Conservation (phyloP, 2,797 vertebrate genomes). For the Notoglanidium macrostoma region DNA sequence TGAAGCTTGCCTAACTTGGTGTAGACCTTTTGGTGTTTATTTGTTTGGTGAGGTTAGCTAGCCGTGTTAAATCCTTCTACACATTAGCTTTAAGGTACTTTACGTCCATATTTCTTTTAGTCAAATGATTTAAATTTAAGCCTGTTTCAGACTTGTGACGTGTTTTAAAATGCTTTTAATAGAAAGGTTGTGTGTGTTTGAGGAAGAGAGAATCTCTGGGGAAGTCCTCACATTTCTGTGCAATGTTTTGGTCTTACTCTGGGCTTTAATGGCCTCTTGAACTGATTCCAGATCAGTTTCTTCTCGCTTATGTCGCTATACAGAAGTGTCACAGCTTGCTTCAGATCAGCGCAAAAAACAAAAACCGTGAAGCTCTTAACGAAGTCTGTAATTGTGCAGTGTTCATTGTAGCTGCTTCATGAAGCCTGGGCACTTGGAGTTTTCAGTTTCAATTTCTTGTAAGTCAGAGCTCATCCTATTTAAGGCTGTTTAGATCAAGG, state of each 20-base stretch:
- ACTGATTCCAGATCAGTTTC: not conserved
- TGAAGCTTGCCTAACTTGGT: not conserved
- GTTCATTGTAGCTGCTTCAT: not conserved
- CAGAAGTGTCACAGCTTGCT: not conserved
- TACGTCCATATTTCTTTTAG: too few species aligned
- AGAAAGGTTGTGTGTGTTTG: not conserved
- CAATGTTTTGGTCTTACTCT: not conserved
- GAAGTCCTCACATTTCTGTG: not conserved
- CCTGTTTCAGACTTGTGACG: not conserved
- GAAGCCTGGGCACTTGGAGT: conserved; percentile 44
- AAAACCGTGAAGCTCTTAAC: not conserved
- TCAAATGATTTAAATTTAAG: too few species aligned
- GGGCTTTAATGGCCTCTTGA: not conserved
- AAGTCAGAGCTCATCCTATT: conserved; percentile 48
- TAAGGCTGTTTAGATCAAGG: conserved; percentile 45
- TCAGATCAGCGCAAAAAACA: not conserved
- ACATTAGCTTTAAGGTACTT: not conserved
- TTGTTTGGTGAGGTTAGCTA: not conserved
- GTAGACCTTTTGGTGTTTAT: not conserved
- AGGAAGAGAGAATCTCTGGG: not conserved
- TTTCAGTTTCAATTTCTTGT: conserved; percentile 64
- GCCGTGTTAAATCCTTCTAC: not conserved
- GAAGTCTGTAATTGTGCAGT: conserved; percentile 39
- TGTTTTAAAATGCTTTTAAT: not conserved
- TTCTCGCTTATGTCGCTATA: not conserved